These are phyloP conservation scores for Stratiolaelaps scimitus DNA, from an alignment of 1,140 invertebrate species.

Conservation along the genomic window DNA sequence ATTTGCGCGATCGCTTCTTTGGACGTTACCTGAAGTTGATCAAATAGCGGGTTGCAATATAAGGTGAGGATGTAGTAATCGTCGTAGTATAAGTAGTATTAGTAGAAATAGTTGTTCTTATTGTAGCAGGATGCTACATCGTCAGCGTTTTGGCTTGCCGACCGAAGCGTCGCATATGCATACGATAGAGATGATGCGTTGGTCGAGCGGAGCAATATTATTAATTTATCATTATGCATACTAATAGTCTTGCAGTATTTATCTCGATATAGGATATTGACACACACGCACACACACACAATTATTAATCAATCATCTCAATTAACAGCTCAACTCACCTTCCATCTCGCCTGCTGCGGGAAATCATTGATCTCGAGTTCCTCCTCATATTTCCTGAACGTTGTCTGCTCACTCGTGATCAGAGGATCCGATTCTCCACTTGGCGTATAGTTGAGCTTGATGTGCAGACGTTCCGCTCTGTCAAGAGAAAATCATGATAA, in stretches of 20 bases:
- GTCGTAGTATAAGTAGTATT: no score
- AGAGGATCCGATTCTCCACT: conserved; percentile 44
- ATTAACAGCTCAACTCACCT: conserved; percentile 59
- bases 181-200: no score
- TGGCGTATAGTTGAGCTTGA: conserved; percentile 91
- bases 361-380: conserved; percentile 99
- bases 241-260: no score
- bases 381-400: conserved; percentile 78
- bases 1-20: conserved; percentile 93
- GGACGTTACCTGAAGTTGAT: conserved; percentile 35
- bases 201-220: no score
- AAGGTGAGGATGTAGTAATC: no score
- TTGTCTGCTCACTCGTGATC: conserved; percentile 39
- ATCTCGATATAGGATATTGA: not conserved
- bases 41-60: not conserved
- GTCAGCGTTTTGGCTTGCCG: no score
- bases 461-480: conserved; percentile 83
- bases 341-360: conserved; percentile 93
- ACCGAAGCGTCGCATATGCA: no score
- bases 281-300: conserved; percentile 8
- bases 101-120: no score
- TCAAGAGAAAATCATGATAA: conserved; percentile 32
- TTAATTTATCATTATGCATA: no score
- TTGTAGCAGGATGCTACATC: no score
- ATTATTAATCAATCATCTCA: conserved; percentile 8